Base-by-base conservation (phyloP, 2,797 vertebrate genomes). In the Novumbra hubbsi region DNA sequence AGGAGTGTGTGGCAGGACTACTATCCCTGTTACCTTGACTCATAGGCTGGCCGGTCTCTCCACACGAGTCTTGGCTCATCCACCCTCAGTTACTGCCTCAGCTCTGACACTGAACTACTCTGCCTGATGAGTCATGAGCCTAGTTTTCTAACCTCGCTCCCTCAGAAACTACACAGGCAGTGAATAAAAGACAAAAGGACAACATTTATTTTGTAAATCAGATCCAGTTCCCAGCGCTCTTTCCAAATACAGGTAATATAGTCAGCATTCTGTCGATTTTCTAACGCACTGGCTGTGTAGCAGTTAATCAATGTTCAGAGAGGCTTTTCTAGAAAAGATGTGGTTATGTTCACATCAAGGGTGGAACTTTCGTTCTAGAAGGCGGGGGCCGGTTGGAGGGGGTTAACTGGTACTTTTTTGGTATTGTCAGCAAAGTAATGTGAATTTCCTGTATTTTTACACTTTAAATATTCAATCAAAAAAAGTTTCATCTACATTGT, bases 21-120 rank as follows among this genome's bases (percentile, higher is more conserved):
- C 55, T 74, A 66, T 60, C 55, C 38, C 62, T 70, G 75, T 76
- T 77, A 79, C 78, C 86, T 80, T 68, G 73, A 85, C 78, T 86
- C 84, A 84, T 87, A 76, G 81, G 76, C 41, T 45, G 41, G 41
- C 41, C 41, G 11, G 81, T 86, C 83, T 76, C 78, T 24, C 55
- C 19, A 80, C 78, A 76, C 55, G 24, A 83, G 76, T 80, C 77
- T 50, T 74, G 78, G 81, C 81, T 86, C 85, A 80, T 34, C 82
- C 83, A 76, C 71, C 80, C 79, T 72, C 32, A 64, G 81, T 82
- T 84, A 70, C 82, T 73, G 77, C 78, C 73, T 83, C 88, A 80
- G 73, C 86, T 85, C 81, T 90, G 90, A 92, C 88, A 91, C 80
- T 79, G 83, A 76, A 84, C 83, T 86, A 81, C 77, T 68, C 85